Conservation (phyloP, 2,888 invertebrate genomes). For the Drosophila engyochracea region DNA sequence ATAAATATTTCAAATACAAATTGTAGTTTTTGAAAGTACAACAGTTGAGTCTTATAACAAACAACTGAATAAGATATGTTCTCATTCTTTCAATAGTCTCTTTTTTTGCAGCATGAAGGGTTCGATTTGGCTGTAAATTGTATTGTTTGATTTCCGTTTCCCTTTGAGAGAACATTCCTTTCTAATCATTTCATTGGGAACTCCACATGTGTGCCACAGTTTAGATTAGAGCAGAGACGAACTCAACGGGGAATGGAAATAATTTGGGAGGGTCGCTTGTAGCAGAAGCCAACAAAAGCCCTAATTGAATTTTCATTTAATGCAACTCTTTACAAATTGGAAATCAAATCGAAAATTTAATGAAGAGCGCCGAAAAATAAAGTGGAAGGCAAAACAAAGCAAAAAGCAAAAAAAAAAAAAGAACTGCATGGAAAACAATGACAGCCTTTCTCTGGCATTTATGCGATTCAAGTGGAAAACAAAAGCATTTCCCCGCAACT, state of each 20-base stretch:
- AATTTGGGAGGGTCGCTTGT: background rate
- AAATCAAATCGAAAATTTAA: constrained; percentile 61
- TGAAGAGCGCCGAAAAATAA: constrained; percentile 54
- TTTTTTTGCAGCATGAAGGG: background rate
- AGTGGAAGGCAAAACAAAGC: constrained; percentile 47
- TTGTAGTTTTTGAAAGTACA: background rate
- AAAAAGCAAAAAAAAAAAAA: background rate
- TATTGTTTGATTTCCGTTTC: background rate
- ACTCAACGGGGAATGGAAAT: constrained; percentile 1
- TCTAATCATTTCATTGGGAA: constrained; percentile 12
- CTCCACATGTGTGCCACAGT: constrained; percentile 25
- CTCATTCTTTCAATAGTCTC: background rate
- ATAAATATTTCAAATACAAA: background rate
- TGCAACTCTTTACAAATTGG: constrained; percentile 42
- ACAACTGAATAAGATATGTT: background rate
- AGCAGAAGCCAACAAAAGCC: constrained; percentile 13
- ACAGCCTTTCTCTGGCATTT: constrained; percentile 13
- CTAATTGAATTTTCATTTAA: constrained; percentile 69
- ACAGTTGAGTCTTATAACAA: background rate
- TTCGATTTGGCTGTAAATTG: background rate
- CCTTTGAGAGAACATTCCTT: background rate
- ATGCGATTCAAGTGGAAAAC: constrained; percentile 70
- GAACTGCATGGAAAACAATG: constrained; percentile 61
- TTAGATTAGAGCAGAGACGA: constrained; percentile 11
- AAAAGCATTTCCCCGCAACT: constrained; percentile 56